Percentiles rank a stretch among this genome's conserved stretches.
Conservation (phyloP, 2,113 vertebrate species). For the Siniperca chuatsi region DNA sequence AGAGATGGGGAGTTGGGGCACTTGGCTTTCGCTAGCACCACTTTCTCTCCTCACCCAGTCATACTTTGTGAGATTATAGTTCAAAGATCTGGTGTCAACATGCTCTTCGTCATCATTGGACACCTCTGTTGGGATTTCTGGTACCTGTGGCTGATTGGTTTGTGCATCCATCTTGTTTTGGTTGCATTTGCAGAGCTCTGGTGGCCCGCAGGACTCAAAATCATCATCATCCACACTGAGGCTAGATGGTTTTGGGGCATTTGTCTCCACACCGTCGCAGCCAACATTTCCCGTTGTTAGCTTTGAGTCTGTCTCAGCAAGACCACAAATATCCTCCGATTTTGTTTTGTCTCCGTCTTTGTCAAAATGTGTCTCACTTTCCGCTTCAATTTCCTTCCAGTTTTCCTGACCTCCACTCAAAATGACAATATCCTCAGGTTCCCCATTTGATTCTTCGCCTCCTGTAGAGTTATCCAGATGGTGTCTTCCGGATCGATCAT, state of each 20-base stretch:
- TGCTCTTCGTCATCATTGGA: constrained; percentile 10
- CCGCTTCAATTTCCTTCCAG: background rate
- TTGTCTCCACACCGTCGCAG: background rate
- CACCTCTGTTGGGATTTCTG: constrained; percentile 6
- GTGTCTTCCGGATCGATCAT: constrained; percentile 12
- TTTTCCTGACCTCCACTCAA: constrained; percentile 19
- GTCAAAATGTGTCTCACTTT: constrained; percentile 8
- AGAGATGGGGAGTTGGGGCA: background rate
- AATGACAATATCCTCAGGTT: constrained; percentile 13
- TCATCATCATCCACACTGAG: background rate
- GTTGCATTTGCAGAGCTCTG: constrained; percentile 11
- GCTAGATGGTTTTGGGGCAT: background rate
- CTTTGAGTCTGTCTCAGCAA: constrained; percentile 22
- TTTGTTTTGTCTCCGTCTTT: constrained; percentile 14
- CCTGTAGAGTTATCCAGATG: background rate
- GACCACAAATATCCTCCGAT: constrained; percentile 1
- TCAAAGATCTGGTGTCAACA: constrained; percentile 35
- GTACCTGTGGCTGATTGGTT: constrained; percentile 11
- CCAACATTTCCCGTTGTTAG: background rate
- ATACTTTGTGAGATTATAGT: constrained; percentile 36
- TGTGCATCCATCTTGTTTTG: background rate
- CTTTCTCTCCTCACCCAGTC: constrained; percentile 65
- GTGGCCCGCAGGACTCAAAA: background rate
- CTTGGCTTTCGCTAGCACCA: background rate
- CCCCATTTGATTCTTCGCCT: constrained; percentile 3